These are phyloP conservation scores for Catocala sponsa DNA, from an alignment of 2,888 invertebrate species.

Conservation along the genomic window DNA sequence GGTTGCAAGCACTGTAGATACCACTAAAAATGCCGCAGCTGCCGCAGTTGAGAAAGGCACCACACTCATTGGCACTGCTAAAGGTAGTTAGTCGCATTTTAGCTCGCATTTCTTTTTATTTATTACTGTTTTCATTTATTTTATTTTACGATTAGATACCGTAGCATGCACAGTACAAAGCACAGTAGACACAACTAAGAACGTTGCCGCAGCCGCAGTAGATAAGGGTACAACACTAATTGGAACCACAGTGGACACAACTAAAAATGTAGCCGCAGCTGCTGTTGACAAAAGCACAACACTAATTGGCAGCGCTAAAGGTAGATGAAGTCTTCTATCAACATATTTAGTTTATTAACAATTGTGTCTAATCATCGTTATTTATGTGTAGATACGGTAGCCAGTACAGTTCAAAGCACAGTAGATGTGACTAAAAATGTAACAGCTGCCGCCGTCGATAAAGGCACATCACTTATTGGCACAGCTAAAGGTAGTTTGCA, in stretches of 20 bases:
- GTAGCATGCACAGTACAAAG: conserved; percentile 56
- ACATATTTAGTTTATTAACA: neutral
- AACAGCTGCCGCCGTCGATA: conserved; percentile 35
- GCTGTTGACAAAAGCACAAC: conserved; percentile 30
- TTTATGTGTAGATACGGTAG: conserved; percentile 30
- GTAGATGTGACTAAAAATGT: conserved; percentile 45
- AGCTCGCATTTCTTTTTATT: conserved; percentile 4
- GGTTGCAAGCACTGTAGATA: conserved; percentile 48
- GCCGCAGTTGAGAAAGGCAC: conserved; percentile 44
- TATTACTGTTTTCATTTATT: conserved; percentile 16
- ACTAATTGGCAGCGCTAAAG: conserved; percentile 46
- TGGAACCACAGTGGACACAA: conserved; percentile 39
- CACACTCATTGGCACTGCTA: conserved; percentile 55
- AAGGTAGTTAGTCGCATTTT: conserved; percentile 50
- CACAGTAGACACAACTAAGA: conserved; percentile 44
- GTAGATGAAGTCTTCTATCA: conserved; percentile 33
- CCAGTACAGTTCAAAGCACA: conserved; percentile 37
- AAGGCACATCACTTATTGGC: conserved; percentile 28
- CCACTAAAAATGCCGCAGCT: conserved; percentile 30
- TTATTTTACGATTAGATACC: conserved; percentile 48
- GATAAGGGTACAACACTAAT: conserved; percentile 28
- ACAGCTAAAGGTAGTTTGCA: conserved; percentile 39
- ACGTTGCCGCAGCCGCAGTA: conserved; percentile 31
- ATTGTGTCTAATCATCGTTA: conserved; percentile 5
- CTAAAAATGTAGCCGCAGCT: conserved; percentile 39